Evolutionary conservation across 1,140 invertebrate species (phyloP).

Genomic region (Aphelenchoides besseyi): DNA sequence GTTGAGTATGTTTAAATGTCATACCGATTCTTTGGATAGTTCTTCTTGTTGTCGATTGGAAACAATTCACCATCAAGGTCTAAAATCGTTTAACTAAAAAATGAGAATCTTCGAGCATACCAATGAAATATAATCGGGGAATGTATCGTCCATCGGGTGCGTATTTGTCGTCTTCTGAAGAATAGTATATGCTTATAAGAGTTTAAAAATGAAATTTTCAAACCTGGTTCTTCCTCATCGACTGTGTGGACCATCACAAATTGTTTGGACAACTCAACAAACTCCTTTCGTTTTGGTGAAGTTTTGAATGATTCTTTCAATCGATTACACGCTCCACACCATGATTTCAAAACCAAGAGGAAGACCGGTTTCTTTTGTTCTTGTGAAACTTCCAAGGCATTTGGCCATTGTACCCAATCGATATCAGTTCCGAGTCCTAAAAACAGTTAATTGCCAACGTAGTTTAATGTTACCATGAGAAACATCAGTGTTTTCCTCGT

Average conservation of each 20-base stretch:
- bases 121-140: slow-evolving; percentile 53
- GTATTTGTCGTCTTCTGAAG: slow-evolving; percentile 57
- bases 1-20: not conserved
- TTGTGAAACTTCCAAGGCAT: slow-evolving; percentile 54
- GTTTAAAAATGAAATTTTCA: too few species aligned
- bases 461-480: slow-evolving; percentile 10
- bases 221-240: slow-evolving; percentile 62
- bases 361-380: slow-evolving; percentile 61
- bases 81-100: slow-evolving; percentile 23
- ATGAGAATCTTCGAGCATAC: not conserved
- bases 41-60: slow-evolving; percentile 51
- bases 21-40: slow-evolving; percentile 50
- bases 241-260: slow-evolving; percentile 62
- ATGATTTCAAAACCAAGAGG: slow-evolving; percentile 60
- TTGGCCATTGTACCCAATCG: slow-evolving; percentile 54
- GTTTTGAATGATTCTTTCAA: slow-evolving; percentile 18
- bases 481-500: not conserved
- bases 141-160: slow-evolving; percentile 60
- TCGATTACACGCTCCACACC: slow-evolving; percentile 60
- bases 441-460: slow-evolving; percentile 14
- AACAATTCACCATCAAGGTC: slow-evolving; percentile 48
- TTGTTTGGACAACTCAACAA: slow-evolving; percentile 53
- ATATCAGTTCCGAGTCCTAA: slow-evolving; percentile 60
- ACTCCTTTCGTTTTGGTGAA: slow-evolving; percentile 47
- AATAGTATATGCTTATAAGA: too few species aligned